Base-by-base conservation (phyloP, 2,888 invertebrate species). In the Labia minor region DNA sequence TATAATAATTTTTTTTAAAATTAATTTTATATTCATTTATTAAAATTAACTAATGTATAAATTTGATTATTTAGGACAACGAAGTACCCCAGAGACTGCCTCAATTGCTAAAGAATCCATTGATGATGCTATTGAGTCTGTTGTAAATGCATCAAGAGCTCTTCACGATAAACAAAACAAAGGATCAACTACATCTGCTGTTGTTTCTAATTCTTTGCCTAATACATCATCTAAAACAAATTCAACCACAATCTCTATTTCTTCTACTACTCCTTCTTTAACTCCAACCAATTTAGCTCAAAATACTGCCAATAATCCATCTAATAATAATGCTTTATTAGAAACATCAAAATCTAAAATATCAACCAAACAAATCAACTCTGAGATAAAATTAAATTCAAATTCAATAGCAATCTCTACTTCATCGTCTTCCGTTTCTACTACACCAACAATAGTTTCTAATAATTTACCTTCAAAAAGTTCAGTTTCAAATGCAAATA, bases 41-140 rank as follows among this genome's bases (percentile, higher is more conserved):
- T 65, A 37, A 19, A 16, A 33, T 26, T 19, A 19, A 33, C 6
- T 33, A n/a, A n/a, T n/a, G n/a, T n/a, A n/a, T n/a, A n/a, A n/a
- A n/a, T n/a, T n/a, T n/a, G n/a, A n/a, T n/a, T n/a, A n/a, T n/a
- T 33, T 11, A 33, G 33, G 33, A 33, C 33, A 20, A 20, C 33
- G 33, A 33, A 33, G 6, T 33, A 6, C 6, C 6, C 11, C 33
- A 11, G 33, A 33, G 11, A 33, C 33, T 8, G 11, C 33, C 6
- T 33, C 33, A 6, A 6, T 33, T 33, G 33, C 69, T 19, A 68
- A 72, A 68, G 78, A 75, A 68, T 73, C 74, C 63, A 78, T 82
- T 62, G 78, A 77, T 66, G 81, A 81, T 71, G 79, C 79, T 16
- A 83, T 83, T 70, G 83, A 83, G 71, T 81, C 82, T 61, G 83